Evolutionary conservation across 64 coral and sea anemone genomes (phyloP).

Genomic region (Stylophora pistillata): DNA sequence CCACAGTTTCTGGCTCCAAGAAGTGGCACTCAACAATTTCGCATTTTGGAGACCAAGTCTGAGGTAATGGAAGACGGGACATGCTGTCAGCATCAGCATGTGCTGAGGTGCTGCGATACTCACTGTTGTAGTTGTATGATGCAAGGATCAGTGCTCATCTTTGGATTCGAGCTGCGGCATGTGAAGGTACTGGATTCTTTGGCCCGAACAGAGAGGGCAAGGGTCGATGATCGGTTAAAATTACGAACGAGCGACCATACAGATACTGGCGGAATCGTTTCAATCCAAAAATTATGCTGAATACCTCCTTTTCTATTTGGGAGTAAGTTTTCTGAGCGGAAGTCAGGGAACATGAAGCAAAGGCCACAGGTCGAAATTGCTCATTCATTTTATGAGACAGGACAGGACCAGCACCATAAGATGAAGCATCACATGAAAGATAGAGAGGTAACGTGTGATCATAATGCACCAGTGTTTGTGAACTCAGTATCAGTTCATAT

Average conservation of each 20-base stretch:
- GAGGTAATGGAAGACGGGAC: neutral
- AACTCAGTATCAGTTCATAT: slow-evolving; percentile 56
- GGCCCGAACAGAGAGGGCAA: slow-evolving; percentile 14
- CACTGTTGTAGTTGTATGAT: neutral
- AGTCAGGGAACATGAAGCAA: slow-evolving; percentile 47
- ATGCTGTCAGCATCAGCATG: neutral
- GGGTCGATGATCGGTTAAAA: slow-evolving; percentile 37
- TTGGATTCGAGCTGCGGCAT: slow-evolving; percentile 35
- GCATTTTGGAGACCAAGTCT: slow-evolving; percentile 4
- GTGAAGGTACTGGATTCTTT: neutral
- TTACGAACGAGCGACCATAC: slow-evolving; percentile 18
- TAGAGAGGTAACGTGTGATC: slow-evolving; percentile 35
- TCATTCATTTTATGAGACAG: slow-evolving; percentile 58
- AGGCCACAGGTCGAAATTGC: slow-evolving; percentile 31
- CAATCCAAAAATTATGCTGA: slow-evolving; percentile 45
- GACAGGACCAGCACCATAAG: slow-evolving; percentile 62
- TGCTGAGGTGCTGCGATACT: neutral
- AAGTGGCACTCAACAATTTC: slow-evolving; percentile 10
- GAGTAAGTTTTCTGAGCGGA: neutral
- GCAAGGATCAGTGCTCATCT: neutral
- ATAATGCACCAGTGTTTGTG: slow-evolving; percentile 52
- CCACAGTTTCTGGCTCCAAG: slow-evolving; percentile 4
- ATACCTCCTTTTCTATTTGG: slow-evolving; percentile 23
- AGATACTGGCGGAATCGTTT: slow-evolving; percentile 43
- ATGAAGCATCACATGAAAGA: slow-evolving; percentile 60